These are phyloP conservation scores for Platyscapa corneri DNA, from an alignment of 1,140 invertebrate genomes.

Conservation along the genomic window DNA sequence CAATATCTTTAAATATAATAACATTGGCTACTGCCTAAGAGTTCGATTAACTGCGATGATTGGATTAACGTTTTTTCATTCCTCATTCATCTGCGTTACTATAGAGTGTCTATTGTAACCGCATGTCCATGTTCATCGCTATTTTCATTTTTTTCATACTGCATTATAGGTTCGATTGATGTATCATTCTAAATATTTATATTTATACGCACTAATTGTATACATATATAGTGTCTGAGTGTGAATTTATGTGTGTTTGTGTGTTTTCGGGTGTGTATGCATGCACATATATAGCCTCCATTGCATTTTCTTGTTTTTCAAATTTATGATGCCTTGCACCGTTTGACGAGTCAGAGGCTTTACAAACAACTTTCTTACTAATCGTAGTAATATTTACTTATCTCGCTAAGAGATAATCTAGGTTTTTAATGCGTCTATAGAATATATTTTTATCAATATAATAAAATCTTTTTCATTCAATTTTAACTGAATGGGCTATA, in stretches of 20 bases:
- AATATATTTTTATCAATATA: constrained; percentile 13
- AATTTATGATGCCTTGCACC: constrained; percentile 33
- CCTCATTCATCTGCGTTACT: background rate
- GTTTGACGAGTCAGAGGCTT: constrained; percentile 21
- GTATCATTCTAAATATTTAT: constrained; percentile 32
- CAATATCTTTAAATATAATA: constrained; percentile 33
- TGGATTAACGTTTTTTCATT: constrained; percentile 35
- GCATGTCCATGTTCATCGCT: constrained; percentile 31
- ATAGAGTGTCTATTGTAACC: constrained; percentile 29
- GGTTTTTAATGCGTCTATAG: background rate
- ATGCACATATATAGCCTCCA: constrained; percentile 38
- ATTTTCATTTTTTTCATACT: constrained; percentile 39
- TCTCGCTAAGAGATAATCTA: background rate
- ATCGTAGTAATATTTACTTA: background rate
- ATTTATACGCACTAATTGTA: constrained; percentile 26
- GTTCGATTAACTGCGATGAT: background rate
- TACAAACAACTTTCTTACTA: background rate
- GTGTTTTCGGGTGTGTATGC: no score
- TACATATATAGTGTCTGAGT: no score
- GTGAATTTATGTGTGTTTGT: no score
- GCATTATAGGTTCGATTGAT: constrained; percentile 38
- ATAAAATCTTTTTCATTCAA: constrained; percentile 15
- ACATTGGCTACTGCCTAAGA: constrained; percentile 13
- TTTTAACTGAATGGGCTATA: constrained; percentile 22
- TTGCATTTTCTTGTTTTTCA: constrained; percentile 12